These are phyloP conservation scores for Stenurella melanura DNA, from an alignment of 2,888 invertebrate genomes.

Conservation along the genomic window DNA sequence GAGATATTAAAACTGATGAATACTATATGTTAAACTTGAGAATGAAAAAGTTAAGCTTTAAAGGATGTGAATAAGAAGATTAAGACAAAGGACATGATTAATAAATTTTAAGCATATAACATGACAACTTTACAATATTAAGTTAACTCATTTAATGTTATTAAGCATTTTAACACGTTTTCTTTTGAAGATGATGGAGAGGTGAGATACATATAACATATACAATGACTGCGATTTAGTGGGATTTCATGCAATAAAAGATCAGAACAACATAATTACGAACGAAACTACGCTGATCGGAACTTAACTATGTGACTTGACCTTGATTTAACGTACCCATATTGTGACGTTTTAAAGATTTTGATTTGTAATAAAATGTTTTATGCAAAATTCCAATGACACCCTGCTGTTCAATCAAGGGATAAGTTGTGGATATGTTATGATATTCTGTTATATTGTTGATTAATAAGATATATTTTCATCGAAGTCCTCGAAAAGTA, in stretches of 20 bases:
- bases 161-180: background rate
- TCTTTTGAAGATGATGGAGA: background rate
- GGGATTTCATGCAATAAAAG: background rate
- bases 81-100: background rate
- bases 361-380: no score
- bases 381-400: no score
- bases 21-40: background rate
- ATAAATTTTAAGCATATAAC: background rate
- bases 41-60: background rate
- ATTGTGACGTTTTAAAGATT: no score
- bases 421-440: no score
- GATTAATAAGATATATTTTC: no score
- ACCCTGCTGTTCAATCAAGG: no score
- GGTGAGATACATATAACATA: background rate
- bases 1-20: background rate
- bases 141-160: conserved; percentile 5
- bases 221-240: background rate
- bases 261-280: background rate
- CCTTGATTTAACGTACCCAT: no score
- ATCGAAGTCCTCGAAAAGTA: no score
- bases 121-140: background rate
- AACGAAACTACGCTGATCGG: no score
- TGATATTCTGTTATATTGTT: no score
- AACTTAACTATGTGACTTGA: no score
- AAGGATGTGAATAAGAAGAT: background rate